phyloP scores from a whole-genome alignment of 2,113 vertebrate species.

The Spea multiplicata region DNA sequence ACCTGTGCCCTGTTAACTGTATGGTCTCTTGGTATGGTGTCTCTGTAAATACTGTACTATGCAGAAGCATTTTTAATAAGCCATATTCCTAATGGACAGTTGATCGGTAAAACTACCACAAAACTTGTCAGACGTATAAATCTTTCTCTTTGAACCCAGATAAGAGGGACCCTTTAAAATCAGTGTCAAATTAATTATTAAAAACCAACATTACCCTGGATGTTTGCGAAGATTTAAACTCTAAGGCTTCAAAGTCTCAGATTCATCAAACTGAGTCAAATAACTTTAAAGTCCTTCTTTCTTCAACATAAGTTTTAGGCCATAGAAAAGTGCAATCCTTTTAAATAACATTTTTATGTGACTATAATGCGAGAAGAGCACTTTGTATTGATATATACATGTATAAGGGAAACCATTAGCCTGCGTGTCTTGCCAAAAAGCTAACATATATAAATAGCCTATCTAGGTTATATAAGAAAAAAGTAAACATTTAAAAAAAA shows the following conservation, averaged over 20 bases:
- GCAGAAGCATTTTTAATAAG: conserved; percentile 7
- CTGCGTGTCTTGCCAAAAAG: background rate
- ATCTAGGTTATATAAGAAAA: conserved; percentile 2
- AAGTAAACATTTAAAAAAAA: background rate
- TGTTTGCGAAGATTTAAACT: conserved; percentile 6
- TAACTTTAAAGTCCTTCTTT: conserved; percentile 1
- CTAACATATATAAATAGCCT: background rate
- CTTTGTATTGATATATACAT: conserved; percentile 29
- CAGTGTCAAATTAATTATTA: conserved; percentile 10
- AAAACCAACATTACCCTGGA: background rate
- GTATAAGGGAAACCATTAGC: conserved; percentile 3
- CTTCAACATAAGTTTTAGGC: conserved; percentile 12
- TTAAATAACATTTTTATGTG: conserved; percentile 19
- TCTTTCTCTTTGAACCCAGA: conserved; percentile 32
- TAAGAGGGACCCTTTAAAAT: conserved; percentile 9
- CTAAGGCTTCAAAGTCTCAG: background rate
- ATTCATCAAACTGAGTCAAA: background rate
- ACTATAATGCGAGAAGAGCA: conserved; percentile 24
- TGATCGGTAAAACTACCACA: conserved; percentile 21
- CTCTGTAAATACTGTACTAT: background rate
- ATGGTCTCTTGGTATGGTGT: background rate
- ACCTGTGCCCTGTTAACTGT: background rate
- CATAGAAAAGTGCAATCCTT: background rate
- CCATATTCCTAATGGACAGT: background rate
- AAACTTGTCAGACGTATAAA: conserved; percentile 8